Conservation (phyloP, 2,797 vertebrate species). For the Pseudochaenichthys georgianus region DNA sequence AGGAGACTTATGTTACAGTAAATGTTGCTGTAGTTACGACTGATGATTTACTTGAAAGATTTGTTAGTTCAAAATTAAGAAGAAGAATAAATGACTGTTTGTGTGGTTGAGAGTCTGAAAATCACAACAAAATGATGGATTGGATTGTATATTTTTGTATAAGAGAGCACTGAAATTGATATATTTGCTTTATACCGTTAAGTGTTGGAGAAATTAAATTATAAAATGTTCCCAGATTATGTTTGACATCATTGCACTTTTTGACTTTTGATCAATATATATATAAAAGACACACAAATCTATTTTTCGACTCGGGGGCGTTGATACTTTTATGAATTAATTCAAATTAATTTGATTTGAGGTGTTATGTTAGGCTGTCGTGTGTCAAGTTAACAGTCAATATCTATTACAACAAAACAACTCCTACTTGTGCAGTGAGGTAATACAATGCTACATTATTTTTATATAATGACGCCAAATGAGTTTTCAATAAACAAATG, state of each 20-base stretch:
- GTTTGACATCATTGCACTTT: constrained; percentile 57
- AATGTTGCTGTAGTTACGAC: constrained; percentile 14
- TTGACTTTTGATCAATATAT: constrained; percentile 54
- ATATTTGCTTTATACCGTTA: constrained; percentile 66
- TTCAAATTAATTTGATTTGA: constrained; percentile 6
- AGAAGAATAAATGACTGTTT: constrained; percentile 15
- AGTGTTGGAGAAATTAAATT: constrained; percentile 56
- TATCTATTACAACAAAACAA: not conserved
- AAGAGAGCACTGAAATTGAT: constrained; percentile 71
- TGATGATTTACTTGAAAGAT: constrained; percentile 51
- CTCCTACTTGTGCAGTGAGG: too few relatives aligned
- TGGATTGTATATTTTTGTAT: constrained; percentile 79
- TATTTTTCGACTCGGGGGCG: constrained; percentile 76
- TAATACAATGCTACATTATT: too few relatives aligned
- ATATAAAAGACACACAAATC: constrained; percentile 69
- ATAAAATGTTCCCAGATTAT: constrained; percentile 47
- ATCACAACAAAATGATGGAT: constrained; percentile 54
- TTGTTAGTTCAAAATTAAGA: constrained; percentile 27
- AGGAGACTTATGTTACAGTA: not conserved
- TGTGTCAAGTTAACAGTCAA: constrained; percentile 71
- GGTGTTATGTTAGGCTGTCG: not conserved
- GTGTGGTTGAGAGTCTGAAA: constrained; percentile 37
- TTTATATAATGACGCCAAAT: too few relatives aligned
- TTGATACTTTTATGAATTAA: constrained; percentile 45
- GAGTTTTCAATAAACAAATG: too few relatives aligned